Evolutionary conservation across 2,797 vertebrate genomes (phyloP), one percentile per base, ranked within the genome.

Genomic region (Characodon lateralis): DNA sequence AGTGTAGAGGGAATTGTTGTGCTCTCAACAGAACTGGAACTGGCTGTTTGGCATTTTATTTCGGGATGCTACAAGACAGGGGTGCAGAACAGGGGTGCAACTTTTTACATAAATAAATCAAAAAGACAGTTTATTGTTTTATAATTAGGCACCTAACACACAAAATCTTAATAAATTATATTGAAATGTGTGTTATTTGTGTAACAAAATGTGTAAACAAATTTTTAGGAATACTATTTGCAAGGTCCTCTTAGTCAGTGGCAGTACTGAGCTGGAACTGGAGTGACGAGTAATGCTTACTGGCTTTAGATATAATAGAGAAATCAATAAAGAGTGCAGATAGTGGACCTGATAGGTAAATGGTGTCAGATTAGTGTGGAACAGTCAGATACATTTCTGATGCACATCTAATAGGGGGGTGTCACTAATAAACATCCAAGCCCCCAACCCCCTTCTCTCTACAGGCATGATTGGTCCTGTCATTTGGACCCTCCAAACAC

Each of bases 401-500:
- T 78, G 72, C 71, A 43, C 83, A 82, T 82, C 82, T 56, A 80
- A 70, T 55, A 55, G 63, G 73, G 73, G 80, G 84, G 87, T 80
- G 84, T 72, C 77, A 80, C 79, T 80, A 89, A 82, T 81, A 85
- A 85, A 90, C 87, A 77, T 86, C 89, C 78, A 84, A 80, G 18
- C 75, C 80, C 69, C 84, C 86, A 75, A 56, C 78, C 87, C 74
- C 85, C 72, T 81, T 80, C 88, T 85, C 86, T 89, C 90, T 93
- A 86, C 81, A 87, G 84, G 93, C 91, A 88, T 89, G 91, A 93
- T 88, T 82, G 93, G 88, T 95, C 90, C 86, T 92, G 94, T 95
- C 95, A 94, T 93, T 95, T 89, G 92, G 93, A 84, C 88, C 92
- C 92, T 92, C 88, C 90, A 95, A 96, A 96, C 94, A 91, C 87